Evolutionary conservation across 2,888 invertebrate species (phyloP), one percentile per base, ranked within the genome.

Genomic region (Cryptus viduatorius): DNA sequence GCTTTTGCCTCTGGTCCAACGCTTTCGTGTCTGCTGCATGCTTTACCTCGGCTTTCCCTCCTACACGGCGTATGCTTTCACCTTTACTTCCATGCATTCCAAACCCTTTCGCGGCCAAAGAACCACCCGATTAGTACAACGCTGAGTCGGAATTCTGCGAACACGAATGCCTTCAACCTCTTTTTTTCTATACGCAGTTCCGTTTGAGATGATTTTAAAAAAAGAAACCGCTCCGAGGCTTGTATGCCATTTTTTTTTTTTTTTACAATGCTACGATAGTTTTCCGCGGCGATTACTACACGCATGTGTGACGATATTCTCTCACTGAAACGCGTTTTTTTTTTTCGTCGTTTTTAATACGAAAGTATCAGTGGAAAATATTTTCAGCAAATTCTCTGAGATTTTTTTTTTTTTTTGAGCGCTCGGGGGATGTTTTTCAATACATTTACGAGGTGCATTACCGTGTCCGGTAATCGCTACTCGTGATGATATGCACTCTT

Each of bases 1-100:
- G 68, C 61, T 48, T 73, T 69, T 69, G 29, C 64, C 56, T 12
- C 56, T 16, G 44, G 65, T 31, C 77, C 78, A 19, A 48, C 37
- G 64, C 48, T 61, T 48, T 61, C 59, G 59, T 61, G 59, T 29
- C 14, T 29, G 59, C n/a, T 61, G 59, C 59, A 61, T 61, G 59
- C 59, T 31, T 59, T 31, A 2, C 59, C 59, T 59, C 59, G 1
- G 37, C 7, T 59, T 59, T 64, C 12, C n/a, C 46, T 75, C 37
- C 37, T 37, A 7, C 5, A 0, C 37, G 5, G 37, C 7, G 31
- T 64, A 29, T 48, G 64, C 76, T 76, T 65, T 76, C 42, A 64
- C 48, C 75, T 65, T 53, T 65, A 65, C 37, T 76, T 53, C 42
- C 76, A 50, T 65, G 53, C 65, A 64, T 65, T 76, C 37, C 76